A percentile compares a stretch with the other conserved stretches of the same genome.
Conservation (phyloP, 2,797 vertebrate genomes). For the Limosa lapponica region DNA sequence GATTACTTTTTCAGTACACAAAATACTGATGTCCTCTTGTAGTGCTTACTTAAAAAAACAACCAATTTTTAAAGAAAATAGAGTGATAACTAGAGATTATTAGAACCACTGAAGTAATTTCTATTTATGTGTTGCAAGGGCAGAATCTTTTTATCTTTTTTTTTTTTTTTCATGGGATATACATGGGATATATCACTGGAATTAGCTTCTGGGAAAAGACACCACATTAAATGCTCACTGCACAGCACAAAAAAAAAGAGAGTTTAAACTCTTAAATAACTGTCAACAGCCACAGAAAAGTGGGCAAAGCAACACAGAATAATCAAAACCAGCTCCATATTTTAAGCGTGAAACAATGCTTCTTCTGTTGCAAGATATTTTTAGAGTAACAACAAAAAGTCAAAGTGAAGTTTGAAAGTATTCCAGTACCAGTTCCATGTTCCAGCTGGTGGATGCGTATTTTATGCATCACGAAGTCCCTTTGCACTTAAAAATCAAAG, state of each 20-base stretch:
- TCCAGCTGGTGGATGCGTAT: slow-evolving; percentile 52
- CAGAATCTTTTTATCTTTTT: not conserved
- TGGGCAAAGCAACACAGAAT: slow-evolving; percentile 63
- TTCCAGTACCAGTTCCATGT: slow-evolving; percentile 60
- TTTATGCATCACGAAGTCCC: slow-evolving; percentile 30
- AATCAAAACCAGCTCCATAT: slow-evolving; percentile 86
- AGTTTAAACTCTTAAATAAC: slow-evolving; percentile 69
- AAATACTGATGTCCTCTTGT: not conserved
- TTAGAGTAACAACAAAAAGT: slow-evolving; percentile 71
- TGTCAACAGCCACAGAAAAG: slow-evolving; percentile 68
- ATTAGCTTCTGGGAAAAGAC: slow-evolving; percentile 39
- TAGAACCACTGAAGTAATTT: not conserved
- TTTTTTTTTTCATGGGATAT: not conserved
- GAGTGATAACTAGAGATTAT: not conserved
- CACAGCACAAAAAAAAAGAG: slow-evolving; percentile 65
- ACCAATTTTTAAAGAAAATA: not conserved
- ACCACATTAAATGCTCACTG: slow-evolving; percentile 54
- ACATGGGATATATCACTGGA: slow-evolving; percentile 24
- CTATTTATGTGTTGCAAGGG: not conserved
- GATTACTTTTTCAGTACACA: not conserved
- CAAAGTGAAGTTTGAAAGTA: slow-evolving; percentile 61
- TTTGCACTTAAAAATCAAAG: slow-evolving; percentile 62
- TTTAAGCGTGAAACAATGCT: slow-evolving; percentile 85
- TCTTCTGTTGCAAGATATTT: slow-evolving; percentile 79
- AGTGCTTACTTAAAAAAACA: not conserved